phyloP scores from a whole-genome alignment of 2,888 invertebrate genomes.

The Leptinotarsa haldemani region DNA sequence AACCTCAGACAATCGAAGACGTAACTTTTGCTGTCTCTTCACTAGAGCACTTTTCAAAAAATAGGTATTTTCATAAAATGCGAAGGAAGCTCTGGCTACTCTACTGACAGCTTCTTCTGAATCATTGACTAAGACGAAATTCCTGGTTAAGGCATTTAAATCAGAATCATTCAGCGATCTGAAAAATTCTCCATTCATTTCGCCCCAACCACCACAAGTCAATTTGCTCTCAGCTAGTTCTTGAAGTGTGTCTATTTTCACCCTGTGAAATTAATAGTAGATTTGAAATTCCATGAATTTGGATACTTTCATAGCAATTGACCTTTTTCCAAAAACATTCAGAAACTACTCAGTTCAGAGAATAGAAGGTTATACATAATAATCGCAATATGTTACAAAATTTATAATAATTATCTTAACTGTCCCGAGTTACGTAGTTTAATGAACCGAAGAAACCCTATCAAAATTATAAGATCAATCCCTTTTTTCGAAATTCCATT shows the following conservation, averaged over 20 bases:
- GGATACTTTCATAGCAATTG: no score
- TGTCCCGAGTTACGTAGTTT: no score
- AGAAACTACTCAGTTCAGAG: no score
- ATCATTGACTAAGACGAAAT: conserved; percentile 74
- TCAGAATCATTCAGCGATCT: conserved; percentile 75
- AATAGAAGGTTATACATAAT: no score
- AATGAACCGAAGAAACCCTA: no score
- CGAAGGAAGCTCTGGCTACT: conserved; percentile 78
- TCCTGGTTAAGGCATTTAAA: conserved; percentile 75
- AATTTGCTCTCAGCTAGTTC: conserved; percentile 77
- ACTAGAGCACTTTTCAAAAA: conserved; percentile 76
- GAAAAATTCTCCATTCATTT: conserved; percentile 78
- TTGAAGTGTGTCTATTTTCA: conserved; percentile 82
- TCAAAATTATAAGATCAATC: no score
- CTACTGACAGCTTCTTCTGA: conserved; percentile 74
- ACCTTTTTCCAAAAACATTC: no score
- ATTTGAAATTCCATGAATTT: no score
- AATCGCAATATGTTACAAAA: no score
- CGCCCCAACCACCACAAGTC: conserved; percentile 78
- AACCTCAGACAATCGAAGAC: conserved; percentile 34
- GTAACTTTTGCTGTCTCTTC: conserved; percentile 66
- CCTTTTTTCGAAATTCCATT: no score
- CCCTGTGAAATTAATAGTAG: conserved; percentile 64
- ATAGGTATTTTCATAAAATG: conserved; percentile 83
- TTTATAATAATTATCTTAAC: no score